Evolutionary conservation across 2,888 invertebrate species (phyloP).

Genomic region (Pollenia angustigena): DNA sequence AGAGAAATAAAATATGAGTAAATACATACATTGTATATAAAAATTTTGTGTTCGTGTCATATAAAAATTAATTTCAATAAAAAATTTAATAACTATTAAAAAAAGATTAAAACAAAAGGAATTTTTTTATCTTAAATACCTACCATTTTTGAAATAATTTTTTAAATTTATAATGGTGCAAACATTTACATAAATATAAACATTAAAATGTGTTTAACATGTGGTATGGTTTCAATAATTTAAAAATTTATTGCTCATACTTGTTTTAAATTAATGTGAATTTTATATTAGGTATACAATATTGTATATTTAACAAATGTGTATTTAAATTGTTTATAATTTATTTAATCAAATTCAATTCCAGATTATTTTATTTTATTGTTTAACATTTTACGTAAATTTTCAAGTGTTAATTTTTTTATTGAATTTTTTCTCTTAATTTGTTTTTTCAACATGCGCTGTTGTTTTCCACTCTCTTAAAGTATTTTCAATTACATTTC

Average conservation of each 20-base stretch:
- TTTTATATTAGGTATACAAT: background rate
- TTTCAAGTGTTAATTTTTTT: conserved; percentile 21
- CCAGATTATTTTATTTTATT: conserved; percentile 17
- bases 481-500: conserved; percentile 3
- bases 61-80: conserved; percentile 1
- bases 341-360: background rate
- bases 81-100: background rate
- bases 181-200: no score
- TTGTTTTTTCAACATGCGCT: conserved; percentile 53
- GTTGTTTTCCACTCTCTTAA: conserved; percentile 8
- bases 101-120: background rate
- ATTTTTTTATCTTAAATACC: background rate
- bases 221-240: conserved; percentile 39
- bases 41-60: conserved; percentile 49
- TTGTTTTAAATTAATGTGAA: conserved; percentile 7
- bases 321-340: conserved; percentile 1
- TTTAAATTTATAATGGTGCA: no score
- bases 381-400: conserved; percentile 40
- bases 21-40: no score
- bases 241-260: background rate
- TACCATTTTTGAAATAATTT: background rate
- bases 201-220: conserved; percentile 6
- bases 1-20: conserved; percentile 22
- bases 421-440: background rate
- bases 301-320: background rate